Conservation (phyloP, 2,888 invertebrate species). For the Endotricha flammealis region DNA sequence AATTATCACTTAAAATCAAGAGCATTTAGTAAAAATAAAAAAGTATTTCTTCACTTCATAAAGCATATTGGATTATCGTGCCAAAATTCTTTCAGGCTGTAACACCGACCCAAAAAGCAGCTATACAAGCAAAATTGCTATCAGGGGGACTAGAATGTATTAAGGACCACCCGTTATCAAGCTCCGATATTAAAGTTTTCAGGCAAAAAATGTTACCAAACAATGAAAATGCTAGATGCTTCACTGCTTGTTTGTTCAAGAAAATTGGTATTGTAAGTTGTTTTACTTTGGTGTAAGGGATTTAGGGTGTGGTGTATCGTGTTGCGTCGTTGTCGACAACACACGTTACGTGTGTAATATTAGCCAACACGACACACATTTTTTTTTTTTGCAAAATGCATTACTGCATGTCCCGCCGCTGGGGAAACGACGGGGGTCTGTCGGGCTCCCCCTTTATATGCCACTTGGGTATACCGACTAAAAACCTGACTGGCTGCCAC, state of each 20-base stretch:
- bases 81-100: constrained; percentile 28
- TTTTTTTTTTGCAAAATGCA: too few species aligned
- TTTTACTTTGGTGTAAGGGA: too few species aligned
- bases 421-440: too few species aligned
- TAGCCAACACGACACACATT: too few species aligned
- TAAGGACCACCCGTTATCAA: constrained; percentile 36
- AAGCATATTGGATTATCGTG: not conserved
- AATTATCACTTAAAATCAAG: too few species aligned
- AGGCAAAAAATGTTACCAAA: constrained; percentile 43
- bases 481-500: too few species aligned
- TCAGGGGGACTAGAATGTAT: constrained; percentile 39
- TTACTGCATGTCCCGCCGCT: too few species aligned
- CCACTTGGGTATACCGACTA: too few species aligned
- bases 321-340: too few species aligned
- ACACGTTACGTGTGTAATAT: too few species aligned
- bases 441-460: too few species aligned
- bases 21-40: not conserved
- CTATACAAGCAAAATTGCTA: constrained; percentile 39
- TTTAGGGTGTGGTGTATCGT: too few species aligned
- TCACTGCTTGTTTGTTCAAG: constrained; percentile 45
- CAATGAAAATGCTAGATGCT: constrained; percentile 41
- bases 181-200: constrained; percentile 38
- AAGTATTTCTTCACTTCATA: not conserved
- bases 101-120: constrained; percentile 32
- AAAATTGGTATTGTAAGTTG: constrained; percentile 47